Conservation (phyloP, 1,140 invertebrate species). For the Papilio polyxenes region DNA sequence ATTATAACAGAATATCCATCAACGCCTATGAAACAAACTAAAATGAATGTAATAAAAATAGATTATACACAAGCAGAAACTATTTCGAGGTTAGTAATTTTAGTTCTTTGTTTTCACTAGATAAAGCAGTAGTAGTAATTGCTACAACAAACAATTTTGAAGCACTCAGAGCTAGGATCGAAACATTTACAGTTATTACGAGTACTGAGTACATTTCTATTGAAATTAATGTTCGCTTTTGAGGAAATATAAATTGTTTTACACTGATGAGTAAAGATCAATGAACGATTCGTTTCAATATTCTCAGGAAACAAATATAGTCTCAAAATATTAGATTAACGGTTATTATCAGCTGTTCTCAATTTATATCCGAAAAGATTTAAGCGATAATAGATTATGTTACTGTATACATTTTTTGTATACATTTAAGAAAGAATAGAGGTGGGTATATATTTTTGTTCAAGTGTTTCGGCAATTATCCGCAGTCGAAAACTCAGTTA, state of each 20-base stretch:
- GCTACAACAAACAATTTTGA: neutral
- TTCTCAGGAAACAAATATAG: neutral
- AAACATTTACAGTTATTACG: conserved; percentile 12
- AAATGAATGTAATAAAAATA: neutral
- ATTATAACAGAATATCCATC: neutral
- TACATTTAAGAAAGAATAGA: too few species aligned
- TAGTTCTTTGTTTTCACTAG: neutral
- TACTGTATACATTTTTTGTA: too few species aligned
- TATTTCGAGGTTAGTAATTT: neutral
- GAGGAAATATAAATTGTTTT: neutral
- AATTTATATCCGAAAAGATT: too few species aligned
- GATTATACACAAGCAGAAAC: neutral
- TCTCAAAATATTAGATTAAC: neutral
- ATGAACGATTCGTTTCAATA: neutral
- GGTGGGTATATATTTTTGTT: too few species aligned
- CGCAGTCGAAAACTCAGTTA: too few species aligned
- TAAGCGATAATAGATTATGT: too few species aligned
- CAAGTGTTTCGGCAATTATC: too few species aligned
- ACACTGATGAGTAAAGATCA: conserved; percentile 5
- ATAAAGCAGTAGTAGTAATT: neutral
- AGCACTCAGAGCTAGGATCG: conserved; percentile 8
- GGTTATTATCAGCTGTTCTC: neutral
- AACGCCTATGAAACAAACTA: neutral
- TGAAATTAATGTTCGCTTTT: neutral
- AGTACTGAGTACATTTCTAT: neutral